Conservation (phyloP, 2,888 invertebrate species). For the Linnaemya tessellans region DNA sequence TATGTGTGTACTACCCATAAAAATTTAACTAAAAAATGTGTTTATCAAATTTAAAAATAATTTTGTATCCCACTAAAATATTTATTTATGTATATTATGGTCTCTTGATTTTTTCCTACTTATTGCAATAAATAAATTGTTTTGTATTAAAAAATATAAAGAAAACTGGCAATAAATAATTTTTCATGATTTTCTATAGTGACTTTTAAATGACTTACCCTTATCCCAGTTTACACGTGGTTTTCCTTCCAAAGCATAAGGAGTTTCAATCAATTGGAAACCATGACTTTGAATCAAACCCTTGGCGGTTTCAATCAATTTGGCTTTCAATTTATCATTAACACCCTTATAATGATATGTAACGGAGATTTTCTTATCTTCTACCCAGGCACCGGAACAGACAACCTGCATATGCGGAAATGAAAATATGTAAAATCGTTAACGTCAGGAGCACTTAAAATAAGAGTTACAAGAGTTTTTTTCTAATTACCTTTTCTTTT, state of each 20-base stretch:
- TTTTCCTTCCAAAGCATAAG: conserved; percentile 90
- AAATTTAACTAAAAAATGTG: conserved; percentile 32
- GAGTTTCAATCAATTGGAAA: conserved; percentile 88
- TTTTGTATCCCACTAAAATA: conserved; percentile 44
- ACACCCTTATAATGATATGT: conserved; percentile 90
- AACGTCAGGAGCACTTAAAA: neutral
- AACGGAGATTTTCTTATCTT: conserved; percentile 89
- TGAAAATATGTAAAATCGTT: neutral
- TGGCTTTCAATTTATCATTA: conserved; percentile 85
- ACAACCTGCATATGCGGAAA: conserved; percentile 84
- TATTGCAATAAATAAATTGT: conserved; percentile 41
- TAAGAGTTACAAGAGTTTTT: neutral
- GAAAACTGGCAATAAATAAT: neutral
- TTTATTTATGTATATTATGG: conserved; percentile 8
- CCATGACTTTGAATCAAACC: conserved; percentile 87
- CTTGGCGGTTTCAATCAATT: conserved; percentile 86
- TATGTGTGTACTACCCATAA: conserved; percentile 8
- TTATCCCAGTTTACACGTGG: conserved; percentile 92
- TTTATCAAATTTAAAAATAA: conserved; percentile 60
- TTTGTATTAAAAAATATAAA: neutral
- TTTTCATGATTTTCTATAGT: neutral
- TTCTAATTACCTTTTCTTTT: conserved; percentile 85
- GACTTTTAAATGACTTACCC: conserved; percentile 82
- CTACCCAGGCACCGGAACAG: conserved; percentile 90
- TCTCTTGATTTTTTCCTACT: conserved; percentile 8